Evolutionary conservation across 2,797 vertebrate species (phyloP), one percentile per base, ranked within the genome.

Genomic region (Saguinus oedipus): DNA sequence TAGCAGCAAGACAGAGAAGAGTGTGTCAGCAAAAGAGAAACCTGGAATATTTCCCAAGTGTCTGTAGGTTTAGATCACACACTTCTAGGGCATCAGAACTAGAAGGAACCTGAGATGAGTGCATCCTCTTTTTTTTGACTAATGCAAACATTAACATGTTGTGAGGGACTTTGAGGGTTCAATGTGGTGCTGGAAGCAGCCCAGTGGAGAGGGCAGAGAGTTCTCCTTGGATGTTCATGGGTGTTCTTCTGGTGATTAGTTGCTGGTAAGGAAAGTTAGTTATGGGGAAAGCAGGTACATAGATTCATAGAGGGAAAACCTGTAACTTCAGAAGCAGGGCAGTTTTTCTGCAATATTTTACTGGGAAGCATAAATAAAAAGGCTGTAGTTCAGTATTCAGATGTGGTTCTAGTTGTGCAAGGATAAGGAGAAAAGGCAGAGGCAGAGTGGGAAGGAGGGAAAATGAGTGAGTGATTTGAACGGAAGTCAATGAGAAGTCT

Each of bases 321-420:
- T 96, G 7, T 64, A 75, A 92, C 39, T 92, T 48, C 61, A 89
- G 76, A 90, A 53, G 30, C 26, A 36, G 27, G 33, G 36, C 61
- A 14, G 26, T 81, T 96, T 95, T 83, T 33, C n/a, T 57, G 70
- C 75, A 42, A 50, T 74, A 44, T 81, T 95, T 95, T 95, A 33
- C 22, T 91, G 30, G 57, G 57, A 30, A 94, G 8, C 27, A 81
- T 44, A 68, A n/a, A 80, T 79, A 10, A 44, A 50, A 12, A 36
- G 75, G 10, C 50, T 53, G 3, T 36, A 79, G 11, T 78, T 79
- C 57, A 86, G 36, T 91, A 24, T 88, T 81, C 85, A 78, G 64
- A 7, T 53, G 39, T 46, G 46, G 27, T 81, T 93, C 42, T 68
- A 13, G 24, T 81, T 64, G 39, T 55, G n/a, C 15, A 80, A 33